Percentiles rank a stretch among this genome's conserved stretches.
Conservation (phyloP, 2,113 vertebrate species). For the Lampris incognitus region DNA sequence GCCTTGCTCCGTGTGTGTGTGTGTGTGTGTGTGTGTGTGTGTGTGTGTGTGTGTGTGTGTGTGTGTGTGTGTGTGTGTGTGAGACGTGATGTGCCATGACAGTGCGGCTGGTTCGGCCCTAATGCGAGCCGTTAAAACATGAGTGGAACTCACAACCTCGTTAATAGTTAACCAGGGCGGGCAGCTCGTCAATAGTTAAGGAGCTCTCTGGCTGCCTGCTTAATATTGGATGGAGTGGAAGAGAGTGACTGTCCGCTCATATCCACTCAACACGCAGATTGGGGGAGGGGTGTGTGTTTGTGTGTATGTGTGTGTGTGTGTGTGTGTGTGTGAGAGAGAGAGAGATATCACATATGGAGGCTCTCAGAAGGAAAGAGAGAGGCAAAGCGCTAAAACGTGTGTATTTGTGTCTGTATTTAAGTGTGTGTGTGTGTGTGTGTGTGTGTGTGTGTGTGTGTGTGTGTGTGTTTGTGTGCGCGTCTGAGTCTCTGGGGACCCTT, state of each 20-base stretch:
- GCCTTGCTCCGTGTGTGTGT: background rate
- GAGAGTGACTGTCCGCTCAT: constrained; percentile 21
- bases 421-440: constrained; percentile 18
- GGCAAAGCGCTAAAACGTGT: constrained; percentile 13
- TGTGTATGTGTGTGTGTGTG: background rate
- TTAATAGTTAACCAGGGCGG: background rate
- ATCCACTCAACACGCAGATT: background rate
- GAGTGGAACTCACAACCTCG: background rate
- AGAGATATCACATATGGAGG: background rate
- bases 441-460: constrained; percentile 14
- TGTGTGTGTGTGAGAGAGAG: background rate
- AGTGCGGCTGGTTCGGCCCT: background rate
- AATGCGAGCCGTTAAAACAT: constrained; percentile 14
- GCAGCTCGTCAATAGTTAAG: constrained; percentile 13
- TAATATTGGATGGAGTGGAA: constrained; percentile 13
- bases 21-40: constrained; percentile 3
- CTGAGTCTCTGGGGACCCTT: background rate
- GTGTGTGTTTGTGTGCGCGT: background rate
- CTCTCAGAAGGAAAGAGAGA: constrained; percentile 27
- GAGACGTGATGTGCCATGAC: background rate
- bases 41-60: background rate
- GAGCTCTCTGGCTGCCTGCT: background rate
- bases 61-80: background rate
- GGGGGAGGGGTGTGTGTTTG: background rate
- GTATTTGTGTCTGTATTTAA: constrained; percentile 42